Conservation (phyloP, 2,888 invertebrate genomes). For the Gryllus longicercus region DNA sequence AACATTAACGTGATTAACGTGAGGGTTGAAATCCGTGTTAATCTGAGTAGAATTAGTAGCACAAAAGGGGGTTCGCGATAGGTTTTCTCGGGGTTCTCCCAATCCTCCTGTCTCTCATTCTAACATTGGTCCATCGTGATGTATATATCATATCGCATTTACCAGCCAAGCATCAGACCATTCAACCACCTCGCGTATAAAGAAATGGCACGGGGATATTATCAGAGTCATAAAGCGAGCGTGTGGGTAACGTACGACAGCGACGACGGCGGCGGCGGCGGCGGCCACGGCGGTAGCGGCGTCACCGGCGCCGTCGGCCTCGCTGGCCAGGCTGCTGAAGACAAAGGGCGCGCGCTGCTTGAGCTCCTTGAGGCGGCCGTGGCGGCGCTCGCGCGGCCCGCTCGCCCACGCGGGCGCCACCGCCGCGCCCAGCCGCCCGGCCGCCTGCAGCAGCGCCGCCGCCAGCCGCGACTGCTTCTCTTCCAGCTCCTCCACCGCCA, state of each 20-base stretch:
- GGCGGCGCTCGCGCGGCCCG: not conserved
- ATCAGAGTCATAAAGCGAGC: not conserved
- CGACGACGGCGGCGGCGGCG: not conserved
- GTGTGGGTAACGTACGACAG: not conserved
- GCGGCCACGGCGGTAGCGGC: not conserved
- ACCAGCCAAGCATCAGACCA: no score
- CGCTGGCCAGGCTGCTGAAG: constrained; percentile 1
- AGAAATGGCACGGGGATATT: no score
- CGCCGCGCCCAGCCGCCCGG: not conserved
- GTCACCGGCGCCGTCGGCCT: not conserved
- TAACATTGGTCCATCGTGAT: no score
- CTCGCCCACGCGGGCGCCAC: not conserved
- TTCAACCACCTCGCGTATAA: no score
- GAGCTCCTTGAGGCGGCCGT: not conserved
- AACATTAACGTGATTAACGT: no score
- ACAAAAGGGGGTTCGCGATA: no score
- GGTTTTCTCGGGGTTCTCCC: no score
- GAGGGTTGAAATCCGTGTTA: no score
- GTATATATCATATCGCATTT: no score
- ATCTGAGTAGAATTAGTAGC: no score
- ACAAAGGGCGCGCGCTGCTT: not conserved
- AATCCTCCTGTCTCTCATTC: no score
- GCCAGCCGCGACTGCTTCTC: not conserved
- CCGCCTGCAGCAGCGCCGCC: not conserved
- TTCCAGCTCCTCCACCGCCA: no score